Evolutionary conservation across 2,888 invertebrate genomes (phyloP), one percentile per base, ranked within the genome.

Genomic region (Hypselothyrea guttata): DNA sequence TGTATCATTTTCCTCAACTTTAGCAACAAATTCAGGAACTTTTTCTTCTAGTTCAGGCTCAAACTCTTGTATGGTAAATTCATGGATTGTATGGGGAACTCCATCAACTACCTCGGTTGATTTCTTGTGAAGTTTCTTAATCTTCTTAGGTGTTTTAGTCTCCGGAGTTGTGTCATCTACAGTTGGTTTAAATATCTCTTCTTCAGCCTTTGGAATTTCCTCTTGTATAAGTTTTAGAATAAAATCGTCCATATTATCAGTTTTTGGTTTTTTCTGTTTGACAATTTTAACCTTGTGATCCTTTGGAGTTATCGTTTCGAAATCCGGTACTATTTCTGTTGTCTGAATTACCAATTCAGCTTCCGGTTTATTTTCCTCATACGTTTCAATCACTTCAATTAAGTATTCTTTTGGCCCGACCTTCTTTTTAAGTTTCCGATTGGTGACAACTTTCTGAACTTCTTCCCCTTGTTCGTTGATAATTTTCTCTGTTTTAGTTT

Each of bases 271-370:
- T 54, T 78, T 88, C 56, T 79, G 86, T 51, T 84, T 88, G 1
- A 79, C 62, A 51, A 87, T 69, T 33, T 86, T 86, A 5, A 83
- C 56, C 31, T 76, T 74, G 22, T 68, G 60, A 4, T 68, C 52
- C 7, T 68, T 45, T 12, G 47, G 41, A 9, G 44, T 18, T 7
- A 57, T 22, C 5, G 18, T 9, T 18, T 74, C 75, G 15, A 42
- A 22, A 11, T 53, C 55, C 2, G 88, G 84, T 56, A 33, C 84
- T 78, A 73, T 73, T 83, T 91, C 90, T 1, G 88, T 87, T 47
- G 89, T 89, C 33, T 89, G 88, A 27, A 91, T 88, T 3, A 90
- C 86, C 0, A 90, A 83, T 41, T 91, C 87, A 0, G 91, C 89
- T 84, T 91, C 88, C 0, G 87, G 86, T 34, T 90, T 86, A 8